Evolutionary conservation across 2,888 invertebrate species (phyloP), one percentile per base, ranked within the genome.

Genomic region (Sarcophaga rosellei): DNA sequence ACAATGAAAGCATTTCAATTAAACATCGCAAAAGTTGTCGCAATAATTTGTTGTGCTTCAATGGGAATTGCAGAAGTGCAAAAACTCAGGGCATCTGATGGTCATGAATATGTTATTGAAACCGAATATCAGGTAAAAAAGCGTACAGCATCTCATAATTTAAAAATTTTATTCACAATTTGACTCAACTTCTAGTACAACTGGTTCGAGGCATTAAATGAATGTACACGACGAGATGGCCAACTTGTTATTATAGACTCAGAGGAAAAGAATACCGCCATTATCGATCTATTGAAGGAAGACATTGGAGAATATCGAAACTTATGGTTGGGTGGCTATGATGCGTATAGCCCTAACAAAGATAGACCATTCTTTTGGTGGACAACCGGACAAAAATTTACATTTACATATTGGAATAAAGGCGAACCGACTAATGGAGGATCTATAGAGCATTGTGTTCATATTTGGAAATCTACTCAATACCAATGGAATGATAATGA

Each of bases 201-300:
- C 35, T 35, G 35, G 35, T 35, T 35, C 6, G 35, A 35, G 0
- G 35, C 35, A 25, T 35, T 1, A 35, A 35, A 35, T 35, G 35
- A 35, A 6, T 35, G 35, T 35, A 1, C 35, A 4, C 68, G 78
- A 17, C 12, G 53, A 6, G 25, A 74, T 44, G 21, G 12, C 12
- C 77, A 83, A 23, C 47, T 83, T 12, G 6, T 74, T 11, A 23
- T 20, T 53, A 78, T 83, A 20, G 83, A 83, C 15, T n/a, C 73
- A 23, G 61, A 61, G 4, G 0, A 6, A 2, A 83, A 83, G 47
- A 83, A 83, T 45, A 35, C 20, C 10, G 62, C 2, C 0, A 11
- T 82, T 15, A 17, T 77, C 6, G 6, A 17, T 6, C 5, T 77
- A 4, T 25, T 82, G 23, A 61, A 76, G 20, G 12, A 17, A 17